Percentiles rank a stretch among this genome's conserved stretches.
Evolutionary conservation across 2,888 invertebrate species (phyloP).

Genomic region (Bombylius discolor): DNA sequence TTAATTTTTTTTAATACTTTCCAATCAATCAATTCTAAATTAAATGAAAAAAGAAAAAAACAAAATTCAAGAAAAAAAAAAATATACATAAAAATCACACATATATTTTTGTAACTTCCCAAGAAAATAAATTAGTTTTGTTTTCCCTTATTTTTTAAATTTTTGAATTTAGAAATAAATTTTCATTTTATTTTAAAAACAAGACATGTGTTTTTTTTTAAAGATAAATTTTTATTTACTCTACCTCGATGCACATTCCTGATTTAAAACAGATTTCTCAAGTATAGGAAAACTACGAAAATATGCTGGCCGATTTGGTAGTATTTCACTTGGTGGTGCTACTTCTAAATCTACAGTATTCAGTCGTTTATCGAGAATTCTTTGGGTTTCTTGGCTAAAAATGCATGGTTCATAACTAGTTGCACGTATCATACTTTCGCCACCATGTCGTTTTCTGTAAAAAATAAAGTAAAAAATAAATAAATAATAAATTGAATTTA

Average conservation of each 20-base stretch:
- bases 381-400: constrained; percentile 50
- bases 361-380: constrained; percentile 48
- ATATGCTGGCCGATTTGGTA: constrained; percentile 58
- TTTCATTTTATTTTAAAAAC: no score
- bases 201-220: not conserved
- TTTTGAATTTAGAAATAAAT: no score
- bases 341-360: constrained; percentile 70
- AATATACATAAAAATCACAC: not conserved
- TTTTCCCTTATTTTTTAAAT: no score
- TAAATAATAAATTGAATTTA: not conserved
- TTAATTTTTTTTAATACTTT: no score
- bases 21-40: no score
- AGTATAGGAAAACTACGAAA: constrained; percentile 75
- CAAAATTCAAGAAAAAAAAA: not conserved
- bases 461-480: constrained; percentile 9
- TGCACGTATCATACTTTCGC: constrained; percentile 58
- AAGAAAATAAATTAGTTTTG: no score
- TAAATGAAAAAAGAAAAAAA: no score
- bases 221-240: constrained; percentile 9
- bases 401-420: constrained; percentile 62
- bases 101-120: no score
- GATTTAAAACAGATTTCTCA: constrained; percentile 60
- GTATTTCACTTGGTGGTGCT: constrained; percentile 64
- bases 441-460: constrained; percentile 49
- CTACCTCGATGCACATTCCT: constrained; percentile 57